Base-by-base conservation (phyloP, 2,888 invertebrate genomes). In the Alitta virens region DNA sequence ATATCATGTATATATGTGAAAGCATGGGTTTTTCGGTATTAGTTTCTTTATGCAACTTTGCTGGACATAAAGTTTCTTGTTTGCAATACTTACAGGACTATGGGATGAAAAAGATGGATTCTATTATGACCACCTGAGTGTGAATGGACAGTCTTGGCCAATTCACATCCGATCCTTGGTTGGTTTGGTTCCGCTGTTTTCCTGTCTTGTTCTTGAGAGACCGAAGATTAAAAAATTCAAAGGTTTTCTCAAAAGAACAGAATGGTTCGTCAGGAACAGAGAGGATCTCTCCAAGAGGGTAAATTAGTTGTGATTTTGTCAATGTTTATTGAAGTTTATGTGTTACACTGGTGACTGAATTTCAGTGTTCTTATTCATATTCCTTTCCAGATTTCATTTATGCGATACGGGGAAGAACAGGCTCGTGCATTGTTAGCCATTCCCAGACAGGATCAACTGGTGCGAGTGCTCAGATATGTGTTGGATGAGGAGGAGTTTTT, bases 51-150 rank as follows among this genome's bases (percentile, higher is more conserved):
- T n/a, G n/a, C n/a, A n/a, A n/a, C n/a, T n/a, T n/a, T n/a, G n/a
- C n/a, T n/a, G n/a, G n/a, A n/a, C n/a, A n/a, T n/a, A n/a, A n/a
- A n/a, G n/a, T n/a, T n/a, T n/a, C n/a, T n/a, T n/a, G n/a, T n/a
- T n/a, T n/a, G n/a, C n/a, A n/a, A n/a, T n/a, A n/a, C n/a, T 26
- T 63, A 24, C 52, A 75, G 79, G 80, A 26, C 67, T 82, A 25
- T 82, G 81, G 81, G 74, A 80, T 66, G 76, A 76, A 5, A 69
- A 69, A 18, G 82, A 82, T 63, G 78, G 78, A 3, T 82, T 82
- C 68, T 82, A 77, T 67, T 82, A 81, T 63, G 82, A 82, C 70
- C 46, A 24, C 12, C 26, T 66, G 26, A 63, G 73, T 16, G 66
- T 62, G 43, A 69, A 72, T 50, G 67, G 70, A n/a, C 63, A 68